Evolutionary conservation across 2,113 vertebrate species (phyloP).

Genomic region (Hypocryptadius cinnamomeus): DNA sequence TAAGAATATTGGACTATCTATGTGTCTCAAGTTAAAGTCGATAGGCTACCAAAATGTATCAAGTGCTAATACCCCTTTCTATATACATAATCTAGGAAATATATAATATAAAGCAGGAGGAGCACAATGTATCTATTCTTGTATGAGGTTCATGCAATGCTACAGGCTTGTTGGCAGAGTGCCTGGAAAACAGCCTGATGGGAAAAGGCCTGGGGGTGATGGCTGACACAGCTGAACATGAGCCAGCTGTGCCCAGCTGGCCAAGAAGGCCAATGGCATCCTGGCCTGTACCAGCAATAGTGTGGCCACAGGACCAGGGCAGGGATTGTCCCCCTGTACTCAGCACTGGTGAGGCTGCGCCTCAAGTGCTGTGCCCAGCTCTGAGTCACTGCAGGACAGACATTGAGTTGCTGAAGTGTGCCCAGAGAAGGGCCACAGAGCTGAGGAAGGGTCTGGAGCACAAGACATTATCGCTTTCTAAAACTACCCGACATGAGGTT

Average conservation of each 20-base stretch:
- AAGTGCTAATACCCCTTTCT: background rate
- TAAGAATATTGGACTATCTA: background rate
- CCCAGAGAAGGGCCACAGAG: background rate
- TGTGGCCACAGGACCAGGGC: accelerated
- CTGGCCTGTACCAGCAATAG: accelerated
- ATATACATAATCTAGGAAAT: background rate
- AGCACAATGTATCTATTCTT: background rate
- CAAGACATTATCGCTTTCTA: background rate
- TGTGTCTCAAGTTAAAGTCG: background rate
- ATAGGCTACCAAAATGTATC: background rate
- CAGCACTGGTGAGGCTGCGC: accelerated
- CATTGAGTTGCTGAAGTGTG: accelerated
- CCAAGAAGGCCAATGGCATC: too few relatives aligned
- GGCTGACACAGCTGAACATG: background rate
- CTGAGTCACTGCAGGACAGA: background rate
- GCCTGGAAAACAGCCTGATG: background rate
- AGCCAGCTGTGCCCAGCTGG: background rate
- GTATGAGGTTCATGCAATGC: background rate
- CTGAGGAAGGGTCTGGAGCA: background rate
- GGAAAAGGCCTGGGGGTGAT: background rate
- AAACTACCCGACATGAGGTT: background rate
- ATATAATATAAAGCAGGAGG: background rate
- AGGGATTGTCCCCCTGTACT: accelerated
- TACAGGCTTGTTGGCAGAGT: background rate
- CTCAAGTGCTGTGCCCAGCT: background rate